phyloP scores from a whole-genome alignment of 2,888 invertebrate genomes.

The Phrixothrix hirtus region DNA sequence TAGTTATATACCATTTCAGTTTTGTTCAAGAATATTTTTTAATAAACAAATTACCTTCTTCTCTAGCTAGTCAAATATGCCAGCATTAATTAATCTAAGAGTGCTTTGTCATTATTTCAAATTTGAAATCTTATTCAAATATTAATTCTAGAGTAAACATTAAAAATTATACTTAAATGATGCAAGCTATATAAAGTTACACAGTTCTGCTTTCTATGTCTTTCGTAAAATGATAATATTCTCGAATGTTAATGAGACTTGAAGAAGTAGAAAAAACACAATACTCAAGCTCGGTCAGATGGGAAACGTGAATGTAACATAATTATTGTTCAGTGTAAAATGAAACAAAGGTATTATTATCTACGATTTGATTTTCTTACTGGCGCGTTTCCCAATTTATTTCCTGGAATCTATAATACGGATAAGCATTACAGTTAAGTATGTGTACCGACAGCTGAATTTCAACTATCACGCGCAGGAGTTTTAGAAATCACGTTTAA shows the following conservation, averaged over 20 bases:
- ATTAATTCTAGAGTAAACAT: background rate
- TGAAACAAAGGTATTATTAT: slow-evolving; percentile 5
- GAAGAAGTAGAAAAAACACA: background rate
- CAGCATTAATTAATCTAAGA: too few relatives aligned
- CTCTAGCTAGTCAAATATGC: too few relatives aligned
- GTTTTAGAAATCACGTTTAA: slow-evolving; percentile 22
- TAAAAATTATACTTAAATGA: background rate
- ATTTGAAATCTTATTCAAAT: background rate
- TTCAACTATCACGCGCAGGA: slow-evolving; percentile 9
- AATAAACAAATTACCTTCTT: too few relatives aligned
- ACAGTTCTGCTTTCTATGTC: background rate
- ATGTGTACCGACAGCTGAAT: slow-evolving; percentile 16
- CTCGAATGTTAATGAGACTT: background rate
- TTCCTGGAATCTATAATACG: too few relatives aligned
- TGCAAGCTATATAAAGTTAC: background rate
- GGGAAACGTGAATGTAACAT: slow-evolving; percentile 5
- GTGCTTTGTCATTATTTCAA: too few relatives aligned
- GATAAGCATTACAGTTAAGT: slow-evolving; percentile 18
- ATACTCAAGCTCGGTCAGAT: background rate
- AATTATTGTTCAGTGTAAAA: slow-evolving; percentile 9
- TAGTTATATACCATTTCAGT: too few relatives aligned
- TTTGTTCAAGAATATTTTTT: too few relatives aligned
- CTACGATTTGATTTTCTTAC: slow-evolving; percentile 8
- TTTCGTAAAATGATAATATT: background rate
- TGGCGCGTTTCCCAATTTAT: slow-evolving; percentile 20